phyloP scores from a whole-genome alignment of 2,888 invertebrate genomes.

The Abrostola tripartita region DNA sequence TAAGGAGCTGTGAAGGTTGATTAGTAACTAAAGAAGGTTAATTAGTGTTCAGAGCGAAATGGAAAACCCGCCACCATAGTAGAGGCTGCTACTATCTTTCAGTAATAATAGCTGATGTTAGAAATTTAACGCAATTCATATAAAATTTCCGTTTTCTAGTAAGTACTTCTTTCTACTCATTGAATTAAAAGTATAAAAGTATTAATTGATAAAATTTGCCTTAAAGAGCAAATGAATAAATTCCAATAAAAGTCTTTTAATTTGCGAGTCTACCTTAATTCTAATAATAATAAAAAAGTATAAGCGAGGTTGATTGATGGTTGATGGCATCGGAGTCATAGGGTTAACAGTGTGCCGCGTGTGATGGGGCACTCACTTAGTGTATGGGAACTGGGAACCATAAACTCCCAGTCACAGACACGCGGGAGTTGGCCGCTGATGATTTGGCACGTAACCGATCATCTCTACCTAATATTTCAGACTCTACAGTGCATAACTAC shows the following conservation, averaged over 20 bases:
- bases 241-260: no score
- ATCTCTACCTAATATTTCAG: conserved; percentile 39
- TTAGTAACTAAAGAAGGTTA: conserved; percentile 44
- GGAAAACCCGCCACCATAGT: conserved; percentile 23
- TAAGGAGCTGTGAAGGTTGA: conserved; percentile 30
- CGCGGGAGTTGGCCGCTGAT: conserved; percentile 36
- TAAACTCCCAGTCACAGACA: conserved; percentile 26
- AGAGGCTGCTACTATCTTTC: conserved; percentile 13
- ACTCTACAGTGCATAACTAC: no score
- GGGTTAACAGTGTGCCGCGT: conserved; percentile 36
- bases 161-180: not conserved
- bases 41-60: conserved; percentile 38
- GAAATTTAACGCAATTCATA: not conserved
- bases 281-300: conserved; percentile 17
- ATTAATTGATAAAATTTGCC: not conserved
- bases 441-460: conserved; percentile 44
- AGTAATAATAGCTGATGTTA: not conserved
- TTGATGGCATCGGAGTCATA: conserved; percentile 36
- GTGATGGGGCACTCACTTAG: conserved; percentile 32
- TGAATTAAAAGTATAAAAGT: not conserved
- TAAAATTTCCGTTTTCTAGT: not conserved
- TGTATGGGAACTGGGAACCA: conserved; percentile 20
- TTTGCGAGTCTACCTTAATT: conserved; percentile 15
- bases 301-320: conserved; percentile 45
- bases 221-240: no score